These are phyloP conservation scores for Fundulus diaphanus DNA, from an alignment of 2,797 vertebrate genomes.

Conservation along the genomic window DNA sequence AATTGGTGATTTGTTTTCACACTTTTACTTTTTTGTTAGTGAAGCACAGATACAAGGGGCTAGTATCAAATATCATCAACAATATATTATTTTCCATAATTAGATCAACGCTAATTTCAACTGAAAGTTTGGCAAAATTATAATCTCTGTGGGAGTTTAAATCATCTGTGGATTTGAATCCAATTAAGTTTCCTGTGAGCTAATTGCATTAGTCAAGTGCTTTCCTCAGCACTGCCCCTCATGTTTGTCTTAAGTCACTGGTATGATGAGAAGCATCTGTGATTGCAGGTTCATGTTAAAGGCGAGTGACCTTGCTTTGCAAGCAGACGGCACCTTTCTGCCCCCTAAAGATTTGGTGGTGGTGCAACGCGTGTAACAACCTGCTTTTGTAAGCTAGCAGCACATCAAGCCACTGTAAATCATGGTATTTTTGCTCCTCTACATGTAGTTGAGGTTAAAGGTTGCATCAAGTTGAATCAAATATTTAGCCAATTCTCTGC, in stretches of 20 bases:
- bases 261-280: slow-evolving; percentile 9
- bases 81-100: too few relatives aligned
- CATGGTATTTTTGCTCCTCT: slow-evolving; percentile 32
- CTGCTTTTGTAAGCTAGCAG: slow-evolving; percentile 26
- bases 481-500: slow-evolving; percentile 63
- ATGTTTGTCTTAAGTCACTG: neutral
- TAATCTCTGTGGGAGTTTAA: too few relatives aligned
- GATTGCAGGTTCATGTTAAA: slow-evolving; percentile 9
- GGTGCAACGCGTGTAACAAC: slow-evolving; percentile 8
- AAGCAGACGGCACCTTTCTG: slow-evolving; percentile 28
- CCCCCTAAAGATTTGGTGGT: slow-evolving; percentile 43
- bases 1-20: too few relatives aligned
- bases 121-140: too few relatives aligned
- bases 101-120: too few relatives aligned
- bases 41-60: too few relatives aligned
- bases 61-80: too few relatives aligned
- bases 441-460: slow-evolving; percentile 60
- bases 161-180: neutral
- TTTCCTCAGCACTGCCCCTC: neutral
- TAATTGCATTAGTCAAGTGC: too few relatives aligned
- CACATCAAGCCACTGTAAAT: slow-evolving; percentile 45
- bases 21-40: too few relatives aligned
- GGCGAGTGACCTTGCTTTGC: slow-evolving; percentile 46
- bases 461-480: slow-evolving; percentile 61
- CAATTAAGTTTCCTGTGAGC: neutral